phyloP scores from a whole-genome alignment of 2,888 invertebrate species.

The Drosophila fulvimacula region DNA sequence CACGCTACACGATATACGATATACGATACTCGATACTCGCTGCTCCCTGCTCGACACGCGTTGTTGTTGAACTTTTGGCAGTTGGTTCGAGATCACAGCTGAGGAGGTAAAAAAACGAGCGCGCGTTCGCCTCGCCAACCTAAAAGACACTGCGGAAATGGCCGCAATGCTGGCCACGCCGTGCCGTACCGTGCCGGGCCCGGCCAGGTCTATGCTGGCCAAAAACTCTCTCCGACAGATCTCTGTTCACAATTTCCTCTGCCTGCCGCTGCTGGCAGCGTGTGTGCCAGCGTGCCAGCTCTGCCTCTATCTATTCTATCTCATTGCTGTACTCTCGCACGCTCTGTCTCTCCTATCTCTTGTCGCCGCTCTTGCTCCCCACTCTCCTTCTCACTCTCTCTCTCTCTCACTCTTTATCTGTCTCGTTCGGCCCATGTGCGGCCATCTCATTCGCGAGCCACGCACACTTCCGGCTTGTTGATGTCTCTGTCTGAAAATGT shows the following conservation, averaged over 20 bases:
- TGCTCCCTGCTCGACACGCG: constrained; percentile 7
- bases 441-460: constrained; percentile 38
- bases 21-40: constrained; percentile 10
- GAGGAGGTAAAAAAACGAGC: constrained; percentile 53
- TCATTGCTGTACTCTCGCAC: constrained; percentile 3
- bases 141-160: constrained; percentile 80
- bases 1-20: neutral
- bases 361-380: neutral
- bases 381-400: neutral
- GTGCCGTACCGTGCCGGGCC: constrained; percentile 18
- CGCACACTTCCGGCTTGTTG: constrained; percentile 63
- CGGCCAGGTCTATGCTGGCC: constrained; percentile 43
- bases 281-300: constrained; percentile 11
- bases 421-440: constrained; percentile 1
- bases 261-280: constrained; percentile 14
- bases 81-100: constrained; percentile 59
- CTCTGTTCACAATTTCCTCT: constrained; percentile 55
- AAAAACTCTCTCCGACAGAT: constrained; percentile 54
- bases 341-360: constrained; percentile 13
- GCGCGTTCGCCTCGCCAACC: constrained; percentile 81
- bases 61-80: constrained; percentile 14
- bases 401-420: neutral
- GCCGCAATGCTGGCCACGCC: constrained; percentile 37
- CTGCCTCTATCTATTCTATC: constrained; percentile 21
- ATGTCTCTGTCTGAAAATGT: constrained; percentile 58